Base-by-base conservation (phyloP, 1,140 invertebrate genomes). In the Sminthurides bifidus region DNA sequence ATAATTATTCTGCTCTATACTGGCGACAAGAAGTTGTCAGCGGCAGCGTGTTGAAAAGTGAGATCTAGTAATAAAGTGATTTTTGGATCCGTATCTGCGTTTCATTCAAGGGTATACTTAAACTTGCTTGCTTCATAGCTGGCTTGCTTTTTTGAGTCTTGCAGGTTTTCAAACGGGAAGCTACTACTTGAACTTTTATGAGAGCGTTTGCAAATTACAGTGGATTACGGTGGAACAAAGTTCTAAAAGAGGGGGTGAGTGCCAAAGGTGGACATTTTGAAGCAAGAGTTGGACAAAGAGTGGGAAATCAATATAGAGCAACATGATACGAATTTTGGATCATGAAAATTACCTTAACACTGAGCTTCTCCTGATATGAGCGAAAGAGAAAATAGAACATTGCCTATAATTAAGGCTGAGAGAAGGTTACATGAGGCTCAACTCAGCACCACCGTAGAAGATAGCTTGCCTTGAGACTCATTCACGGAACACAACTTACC, bases 401-500 rank as follows among this genome's bases (percentile, higher is more conserved):
- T 29, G 41, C 56, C 49, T 49, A 35, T 49, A n/a, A n/a, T n/a
- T 37, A 56, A 24, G 51, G 37, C 46, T 5, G 35, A 40, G 21
- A 52, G 24, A 44, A 30, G 8, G 41, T 19, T n/a, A 14, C n/a
- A n/a, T n/a, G n/a, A n/a, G n/a, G n/a, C n/a, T n/a, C 45, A 48
- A 46, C 21, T 45, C 49, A 44, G 45, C 37, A 63, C 44, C 41
- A 15, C n/a, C 23, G 30, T 46, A 33, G 48, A 27, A 30, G 41
- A 37, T 48, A 29, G 54, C n/a, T 21, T 35, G 41, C 29, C 48
- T 15, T 21, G 27, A 24, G 17, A 43, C 26, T 30, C 53, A 27
- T 24, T 23, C 46, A 49, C 43, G 44, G 51, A 48, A 56, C 51
- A 46, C 33, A 44, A 58, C 69, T 72, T 77, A 92, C 88, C 89